Percentiles rank a stretch among this genome's conserved stretches.
These are phyloP conservation scores for Setipinna tenuifilis DNA, from an alignment of 2,797 vertebrate genomes.

Conservation along the genomic window DNA sequence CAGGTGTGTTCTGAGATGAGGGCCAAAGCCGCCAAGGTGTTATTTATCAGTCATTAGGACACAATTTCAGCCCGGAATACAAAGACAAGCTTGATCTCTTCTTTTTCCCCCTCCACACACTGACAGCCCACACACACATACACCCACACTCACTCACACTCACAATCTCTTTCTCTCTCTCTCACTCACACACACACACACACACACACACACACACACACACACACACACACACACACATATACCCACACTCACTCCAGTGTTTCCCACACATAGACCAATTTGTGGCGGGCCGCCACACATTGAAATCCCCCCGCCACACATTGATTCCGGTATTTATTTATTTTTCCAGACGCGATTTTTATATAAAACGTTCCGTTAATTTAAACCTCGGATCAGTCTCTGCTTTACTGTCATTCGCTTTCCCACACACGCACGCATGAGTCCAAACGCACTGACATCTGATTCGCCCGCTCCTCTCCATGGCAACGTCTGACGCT, in stretches of 20 bases:
- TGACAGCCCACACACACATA: background rate
- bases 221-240: background rate
- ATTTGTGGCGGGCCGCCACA: no score
- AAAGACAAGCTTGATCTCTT: slow-evolving; percentile 3
- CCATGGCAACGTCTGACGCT: no score
- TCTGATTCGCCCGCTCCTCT: no score
- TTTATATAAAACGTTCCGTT: no score
- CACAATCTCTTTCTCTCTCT: background rate
- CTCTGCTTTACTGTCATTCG: no score
- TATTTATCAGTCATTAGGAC: slow-evolving; percentile 24
- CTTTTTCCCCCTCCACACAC: background rate
- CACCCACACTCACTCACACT: background rate
- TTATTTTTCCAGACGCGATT: no score
- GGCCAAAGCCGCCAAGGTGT: background rate
- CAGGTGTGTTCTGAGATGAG: slow-evolving; percentile 5
- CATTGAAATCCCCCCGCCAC: no score
- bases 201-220: background rate
- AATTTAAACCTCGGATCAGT: no score
- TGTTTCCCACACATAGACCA: no score
- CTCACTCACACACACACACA: background rate
- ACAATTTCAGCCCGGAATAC: background rate
- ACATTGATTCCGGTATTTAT: no score
- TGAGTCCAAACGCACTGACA: no score
- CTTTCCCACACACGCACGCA: no score
- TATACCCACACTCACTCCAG: background rate